Evolutionary conservation across 2,888 invertebrate genomes (phyloP), one percentile per base, ranked within the genome.

Genomic region (Latrodectus elegans): DNA sequence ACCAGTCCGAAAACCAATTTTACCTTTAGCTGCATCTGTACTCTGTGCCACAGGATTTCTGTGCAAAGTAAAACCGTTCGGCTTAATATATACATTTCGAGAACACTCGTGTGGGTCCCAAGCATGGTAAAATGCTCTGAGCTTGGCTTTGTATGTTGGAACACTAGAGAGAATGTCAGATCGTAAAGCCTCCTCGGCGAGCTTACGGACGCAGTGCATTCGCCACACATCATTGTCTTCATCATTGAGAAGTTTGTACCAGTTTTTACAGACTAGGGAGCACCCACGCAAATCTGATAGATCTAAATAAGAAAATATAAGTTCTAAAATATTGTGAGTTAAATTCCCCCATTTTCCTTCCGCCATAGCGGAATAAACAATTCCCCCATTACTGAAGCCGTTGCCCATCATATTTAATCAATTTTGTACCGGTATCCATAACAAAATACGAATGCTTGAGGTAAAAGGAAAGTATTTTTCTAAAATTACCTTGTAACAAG

Each of bases 81-180:
- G 95, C 93, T 98, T 98, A 81, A 99, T 96, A 92, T 97, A 99
- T 92, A 99, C 96, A 93, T 99, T 98, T 92, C 97, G 95, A 76
- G 99, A 99, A 92, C 98, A 98, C 92, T 99, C 99, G 92, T 96
- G 95, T 12, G 98, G 97, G 93, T 97, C 99, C 99, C 99, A 99
- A 0, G 99, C 96, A 93, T 98, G 97, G 92, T 95, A 95, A 93
- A 95, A 97, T 15, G 99, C 98, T 91, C 97, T 94, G 90, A 99
- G 93, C 93, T 99, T 99, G 49, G 97, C 95, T 94, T 97, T 99
- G 92, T 96, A 97, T 8, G 97, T 96, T 84, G 96, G 95, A 90
- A 97, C 95, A 90, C 96, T 96, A 72, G 96, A 95, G 81, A 99
- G 94, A 91, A 99, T 94, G 93, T 98, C 97, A 10, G 97, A 97